A percentile compares a stretch with the other conserved stretches of the same genome.
These are phyloP conservation scores for Perdita meconis DNA, from an alignment of 2,888 invertebrate species.

Conservation along the genomic window DNA sequence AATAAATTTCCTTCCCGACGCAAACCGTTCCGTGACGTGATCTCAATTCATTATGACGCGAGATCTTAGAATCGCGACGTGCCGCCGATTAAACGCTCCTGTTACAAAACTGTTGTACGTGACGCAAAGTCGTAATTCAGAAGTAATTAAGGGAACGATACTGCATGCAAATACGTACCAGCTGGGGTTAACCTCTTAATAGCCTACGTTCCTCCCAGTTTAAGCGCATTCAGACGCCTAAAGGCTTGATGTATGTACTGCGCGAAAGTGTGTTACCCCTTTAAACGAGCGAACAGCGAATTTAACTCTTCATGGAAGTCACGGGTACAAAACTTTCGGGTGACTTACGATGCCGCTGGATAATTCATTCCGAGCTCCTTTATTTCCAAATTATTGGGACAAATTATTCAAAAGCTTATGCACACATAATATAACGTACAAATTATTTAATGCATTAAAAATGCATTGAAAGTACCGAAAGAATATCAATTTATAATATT, in stretches of 20 bases:
- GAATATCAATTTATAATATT: too few species aligned
- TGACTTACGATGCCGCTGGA: background rate
- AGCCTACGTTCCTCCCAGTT: slow-evolving; percentile 62
- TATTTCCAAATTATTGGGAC: too few species aligned
- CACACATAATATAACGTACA: too few species aligned
- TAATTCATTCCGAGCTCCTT: slow-evolving; percentile 10
- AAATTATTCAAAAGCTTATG: too few species aligned
- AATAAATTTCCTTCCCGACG: background rate
- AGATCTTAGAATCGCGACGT: slow-evolving; percentile 12
- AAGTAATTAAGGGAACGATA: slow-evolving; percentile 65
- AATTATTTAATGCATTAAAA: too few species aligned
- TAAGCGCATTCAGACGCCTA: slow-evolving; percentile 53
- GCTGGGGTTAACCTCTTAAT: slow-evolving; percentile 65
- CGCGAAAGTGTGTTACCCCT: slow-evolving; percentile 35
- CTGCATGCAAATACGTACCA: slow-evolving; percentile 62
- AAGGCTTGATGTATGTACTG: slow-evolving; percentile 40
- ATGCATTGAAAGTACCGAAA: too few species aligned
- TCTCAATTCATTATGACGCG: slow-evolving; percentile 3
- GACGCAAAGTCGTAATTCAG: slow-evolving; percentile 60
- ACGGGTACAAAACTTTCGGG: slow-evolving; percentile 13
- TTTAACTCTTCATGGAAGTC: slow-evolving; percentile 19
- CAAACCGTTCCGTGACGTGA: background rate
- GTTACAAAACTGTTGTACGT: slow-evolving; percentile 32
- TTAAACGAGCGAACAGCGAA: slow-evolving; percentile 51
- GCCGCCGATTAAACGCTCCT: slow-evolving; percentile 33